Base-by-base conservation (phyloP, 2,113 vertebrate species). In the Pseudorhombus dupliciocellatus region DNA sequence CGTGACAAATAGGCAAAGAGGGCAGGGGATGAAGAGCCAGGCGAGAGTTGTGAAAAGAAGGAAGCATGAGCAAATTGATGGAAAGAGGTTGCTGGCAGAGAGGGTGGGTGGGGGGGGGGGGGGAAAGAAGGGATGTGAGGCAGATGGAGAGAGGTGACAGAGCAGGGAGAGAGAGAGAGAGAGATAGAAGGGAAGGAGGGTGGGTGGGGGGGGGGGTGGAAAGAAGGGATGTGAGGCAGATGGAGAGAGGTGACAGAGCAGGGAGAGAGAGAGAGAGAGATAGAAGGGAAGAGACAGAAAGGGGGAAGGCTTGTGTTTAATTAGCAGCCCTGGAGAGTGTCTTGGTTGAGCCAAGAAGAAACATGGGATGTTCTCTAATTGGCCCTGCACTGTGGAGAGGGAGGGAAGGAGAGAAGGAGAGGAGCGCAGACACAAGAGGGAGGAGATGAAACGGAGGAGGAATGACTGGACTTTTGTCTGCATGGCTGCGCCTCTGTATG, bases 361-460 rank as follows among this genome's bases (percentile, higher is more conserved):
- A 88, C 70, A 84, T 64, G 83, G 88, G 89, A 90, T 92, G 87
- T 77, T 87, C 81, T 90, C 88, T 94, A 94, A 94, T 94, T 93
- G 91, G 92, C 81, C 84, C 83, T 63, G 84, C 69, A 87, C 79
- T 83, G 84, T 24, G 66, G 78, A 71, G 79, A 68, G 52, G 51
- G 22, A 70, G 66, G 51, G 59, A 58, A 59, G 51, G 78, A 68
- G 70, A 68, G 57, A 73, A 54, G 58, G 8, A 7, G 52, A 56
- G 54, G 54, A 56, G 62, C n/a, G 75, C 34, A 37, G 68, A 55
- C 30, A 52, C 46, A 64, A 53, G 50, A 72, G 61, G 56, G 51
- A 62, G 54, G 66, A 59, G 66, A 55, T 48, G 58, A 73, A 58
- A 48, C 62, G 24, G 22, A 66, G 46, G 64, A 71, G 75, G 58